Evolutionary conservation across 2,113 vertebrate species (phyloP), one percentile per base, ranked within the genome.

Genomic region (Fregetta grallaria): DNA sequence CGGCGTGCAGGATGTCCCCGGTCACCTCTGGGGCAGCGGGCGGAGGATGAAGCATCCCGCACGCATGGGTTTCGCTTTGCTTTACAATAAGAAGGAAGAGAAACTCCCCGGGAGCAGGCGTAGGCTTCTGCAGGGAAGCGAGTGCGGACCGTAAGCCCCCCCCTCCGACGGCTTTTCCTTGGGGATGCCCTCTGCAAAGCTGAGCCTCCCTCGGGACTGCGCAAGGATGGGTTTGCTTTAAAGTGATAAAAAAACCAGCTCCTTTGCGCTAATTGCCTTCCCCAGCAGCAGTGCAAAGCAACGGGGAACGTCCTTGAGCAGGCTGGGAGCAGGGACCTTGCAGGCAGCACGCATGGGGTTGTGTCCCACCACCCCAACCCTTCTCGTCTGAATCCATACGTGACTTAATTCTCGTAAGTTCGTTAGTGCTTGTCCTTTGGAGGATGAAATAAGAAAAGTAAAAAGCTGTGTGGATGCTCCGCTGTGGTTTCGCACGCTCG

Each of bases 1-100:
- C 3, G 2, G 55, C 2, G 2, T 13, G 27, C 32, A 15, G 90
- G 66, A 3, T 36, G 75, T 8, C 40, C 44, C 30, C 3, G 0
- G 15, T 42, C 45, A 66, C 25, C 19, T 23, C 82, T 15, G 44
- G 56, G 15, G 20, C 10, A 2, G 47, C 2, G 4, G 30, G 27
- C 0, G 14, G 53, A 49, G 59, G 25, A 45, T 1, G 6, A 34
- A 36, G 67, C 42, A 14, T 36, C 62, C 76, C 12, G 4, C 86
- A n/a, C 45, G 19, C 29, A 19, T 17, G n/a, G 53, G 17, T 96
- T 97, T 95, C 61, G 1, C 44, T 79, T 56, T 58, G n/a, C 29
- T 87, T 97, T 91, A 71, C 34, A 16, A 88, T 86, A 97, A 94
- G n/a, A 63, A 92, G 94, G 95, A 97, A 97, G 87, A 74, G 94